A percentile compares a stretch with the other conserved stretches of the same genome.
Evolutionary conservation across 2,888 invertebrate genomes (phyloP).

Genomic region (Sialis lutaria): DNA sequence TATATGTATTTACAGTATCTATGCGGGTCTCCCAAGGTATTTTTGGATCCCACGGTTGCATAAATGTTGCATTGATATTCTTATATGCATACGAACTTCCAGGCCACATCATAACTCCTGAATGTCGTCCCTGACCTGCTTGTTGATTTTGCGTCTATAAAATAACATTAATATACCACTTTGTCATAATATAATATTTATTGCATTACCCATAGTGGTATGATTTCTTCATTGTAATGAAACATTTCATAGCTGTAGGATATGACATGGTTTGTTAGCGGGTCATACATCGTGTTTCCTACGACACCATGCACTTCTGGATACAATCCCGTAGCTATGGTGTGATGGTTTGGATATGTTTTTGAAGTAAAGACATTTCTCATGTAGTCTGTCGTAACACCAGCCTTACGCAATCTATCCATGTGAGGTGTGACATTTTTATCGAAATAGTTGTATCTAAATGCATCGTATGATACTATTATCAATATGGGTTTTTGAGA

Average conservation of each 20-base stretch:
- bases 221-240: slow-evolving; percentile 32
- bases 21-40: slow-evolving; percentile 33
- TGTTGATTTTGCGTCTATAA: slow-evolving; percentile 38
- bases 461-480: slow-evolving; percentile 52
- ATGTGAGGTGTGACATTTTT: slow-evolving; percentile 38
- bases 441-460: slow-evolving; percentile 46
- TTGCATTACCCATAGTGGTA: slow-evolving; percentile 36
- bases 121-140: slow-evolving; percentile 29
- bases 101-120: slow-evolving; percentile 57
- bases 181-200: slow-evolving; percentile 2
- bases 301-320: slow-evolving; percentile 52
- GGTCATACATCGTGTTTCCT: slow-evolving; percentile 41
- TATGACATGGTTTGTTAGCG: slow-evolving; percentile 18
- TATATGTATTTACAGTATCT: slow-evolving; percentile 24
- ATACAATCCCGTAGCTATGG: slow-evolving; percentile 50
- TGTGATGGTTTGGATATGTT: slow-evolving; percentile 59
- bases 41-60: slow-evolving; percentile 22
- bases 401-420: slow-evolving; percentile 31
- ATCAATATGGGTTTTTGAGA: slow-evolving; percentile 32
- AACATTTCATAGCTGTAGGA: slow-evolving; percentile 28
- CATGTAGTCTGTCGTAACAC: slow-evolving; percentile 38
- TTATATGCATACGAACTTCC: slow-evolving; percentile 36
- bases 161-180: slow-evolving; percentile 10
- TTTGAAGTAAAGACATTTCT: slow-evolving; percentile 47
- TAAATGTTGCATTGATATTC: slow-evolving; percentile 27